phyloP scores from a whole-genome alignment of 1,140 invertebrate species.

The Aporrectodea caliginosa region DNA sequence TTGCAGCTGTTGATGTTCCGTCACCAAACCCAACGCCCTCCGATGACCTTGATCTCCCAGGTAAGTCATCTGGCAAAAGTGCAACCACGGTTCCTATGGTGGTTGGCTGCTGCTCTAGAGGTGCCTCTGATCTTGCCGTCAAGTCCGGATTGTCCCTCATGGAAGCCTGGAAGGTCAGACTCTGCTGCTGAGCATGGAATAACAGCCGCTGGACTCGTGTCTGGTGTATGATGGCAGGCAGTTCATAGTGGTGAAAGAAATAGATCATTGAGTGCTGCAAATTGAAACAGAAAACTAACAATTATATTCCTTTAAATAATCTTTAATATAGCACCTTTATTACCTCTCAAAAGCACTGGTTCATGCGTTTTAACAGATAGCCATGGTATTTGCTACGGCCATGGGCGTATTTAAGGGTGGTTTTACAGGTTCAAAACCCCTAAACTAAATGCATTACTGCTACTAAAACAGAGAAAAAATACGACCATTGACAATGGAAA shows the following conservation, averaged over 20 bases:
- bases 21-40: no score
- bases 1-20: not conserved
- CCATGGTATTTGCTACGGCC: no score
- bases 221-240: conserved; percentile 64
- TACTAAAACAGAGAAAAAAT: no score
- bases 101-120: not conserved
- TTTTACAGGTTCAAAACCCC: no score
- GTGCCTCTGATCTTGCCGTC: not conserved
- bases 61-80: not conserved
- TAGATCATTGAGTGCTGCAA: conserved; percentile 97
- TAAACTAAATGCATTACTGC: no score
- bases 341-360: no score
- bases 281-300: not conserved
- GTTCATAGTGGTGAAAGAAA: conserved; percentile 98
- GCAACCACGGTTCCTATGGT: not conserved
- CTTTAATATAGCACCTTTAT: no score
- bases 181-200: not conserved
- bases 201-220: conserved; percentile 40
- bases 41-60: not conserved
- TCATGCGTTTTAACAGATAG: no score
- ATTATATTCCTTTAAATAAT: not conserved
- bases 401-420: no score
- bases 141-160: no score
- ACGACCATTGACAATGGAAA: no score
- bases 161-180: not conserved